Conservation (phyloP, 1,140 invertebrate species). For the Chironomus striatipennis region DNA sequence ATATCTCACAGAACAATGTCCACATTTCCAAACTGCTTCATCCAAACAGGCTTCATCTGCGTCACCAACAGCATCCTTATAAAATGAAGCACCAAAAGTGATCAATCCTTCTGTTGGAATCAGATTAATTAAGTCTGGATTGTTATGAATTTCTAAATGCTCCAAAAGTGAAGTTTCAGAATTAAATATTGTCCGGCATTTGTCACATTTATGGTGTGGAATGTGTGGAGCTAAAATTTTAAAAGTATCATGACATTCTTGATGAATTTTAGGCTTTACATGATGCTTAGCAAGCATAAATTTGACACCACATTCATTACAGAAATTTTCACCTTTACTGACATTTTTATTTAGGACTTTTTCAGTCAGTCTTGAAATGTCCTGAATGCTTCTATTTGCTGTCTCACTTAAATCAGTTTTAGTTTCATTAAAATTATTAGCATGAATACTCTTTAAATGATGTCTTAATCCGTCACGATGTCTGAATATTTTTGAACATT, state of each 20-base stretch:
- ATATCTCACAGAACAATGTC: neutral
- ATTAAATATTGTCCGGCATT: neutral
- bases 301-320: neutral
- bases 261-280: neutral
- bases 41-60: neutral
- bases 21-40: neutral
- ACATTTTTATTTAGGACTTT: neutral
- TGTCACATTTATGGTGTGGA: neutral
- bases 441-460: neutral
- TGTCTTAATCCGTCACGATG: neutral
- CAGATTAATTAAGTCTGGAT: neutral
- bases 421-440: neutral
- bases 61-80: neutral
- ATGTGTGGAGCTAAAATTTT: neutral
- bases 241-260: neutral
- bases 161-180: neutral
- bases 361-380: neutral
- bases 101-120: neutral
- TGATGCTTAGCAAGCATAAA: neutral
- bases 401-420: neutral
- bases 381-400: neutral
- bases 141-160: neutral
- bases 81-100: neutral
- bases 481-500: neutral
- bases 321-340: neutral